Conservation (phyloP, 2,113 vertebrate genomes). For the Prochilodus magdalenae region DNA sequence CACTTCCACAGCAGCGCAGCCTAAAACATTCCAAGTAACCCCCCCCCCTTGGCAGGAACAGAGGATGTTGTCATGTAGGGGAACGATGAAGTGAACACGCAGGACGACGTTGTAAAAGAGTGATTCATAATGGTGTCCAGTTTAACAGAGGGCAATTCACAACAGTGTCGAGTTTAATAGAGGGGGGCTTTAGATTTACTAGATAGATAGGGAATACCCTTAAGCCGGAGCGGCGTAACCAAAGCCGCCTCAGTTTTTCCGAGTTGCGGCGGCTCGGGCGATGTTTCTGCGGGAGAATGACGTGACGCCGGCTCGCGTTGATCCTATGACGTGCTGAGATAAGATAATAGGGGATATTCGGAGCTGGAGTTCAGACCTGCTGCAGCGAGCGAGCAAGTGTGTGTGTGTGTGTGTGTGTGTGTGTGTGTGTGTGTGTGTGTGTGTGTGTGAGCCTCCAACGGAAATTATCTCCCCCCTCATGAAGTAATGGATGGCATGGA, state of each 20-base stretch:
- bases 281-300: conserved; percentile 10
- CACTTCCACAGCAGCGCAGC: neutral
- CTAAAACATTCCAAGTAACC: neutral
- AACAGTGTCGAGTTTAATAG: conserved; percentile 15
- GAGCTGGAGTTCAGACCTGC: conserved; percentile 40
- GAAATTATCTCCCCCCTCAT: conserved; percentile 47
- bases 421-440: too few relatives aligned
- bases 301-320: neutral
- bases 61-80: neutral
- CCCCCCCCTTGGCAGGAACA: neutral
- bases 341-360: conserved; percentile 49
- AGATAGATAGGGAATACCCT: neutral
- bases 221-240: neutral
- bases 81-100: neutral
- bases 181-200: conserved; percentile 6
- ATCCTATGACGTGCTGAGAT: conserved; percentile 46
- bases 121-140: conserved; percentile 10
- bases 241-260: neutral
- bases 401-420: neutral
- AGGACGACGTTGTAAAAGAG: neutral
- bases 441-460: conserved; percentile 42
- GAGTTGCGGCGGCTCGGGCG: neutral
- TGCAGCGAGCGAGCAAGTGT: conserved; percentile 20
- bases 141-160: conserved; percentile 17
- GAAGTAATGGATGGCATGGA: conserved; percentile 58